A percentile compares a stretch with the other conserved stretches of the same genome.
These are phyloP conservation scores for Porites cylindrica DNA, from an alignment of 92 coral and sea anemone species.

Conservation along the genomic window DNA sequence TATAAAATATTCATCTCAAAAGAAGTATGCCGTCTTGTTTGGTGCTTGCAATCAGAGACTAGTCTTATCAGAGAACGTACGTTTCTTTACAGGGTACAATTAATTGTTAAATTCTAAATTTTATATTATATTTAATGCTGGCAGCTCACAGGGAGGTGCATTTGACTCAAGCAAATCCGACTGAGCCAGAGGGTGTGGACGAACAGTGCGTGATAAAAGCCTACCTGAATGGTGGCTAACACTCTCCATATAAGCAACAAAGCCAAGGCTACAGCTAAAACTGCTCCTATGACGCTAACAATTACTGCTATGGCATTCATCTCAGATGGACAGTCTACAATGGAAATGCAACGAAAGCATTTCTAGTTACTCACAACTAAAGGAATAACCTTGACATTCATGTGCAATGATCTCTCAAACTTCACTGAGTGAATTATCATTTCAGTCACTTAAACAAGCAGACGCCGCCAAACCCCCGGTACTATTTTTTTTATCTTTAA, in stretches of 20 bases:
- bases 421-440: too few relatives aligned
- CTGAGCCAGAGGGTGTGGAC: background rate
- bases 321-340: conserved; percentile 79
- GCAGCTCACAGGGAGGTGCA: background rate
- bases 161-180: background rate
- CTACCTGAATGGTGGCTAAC: conserved; percentile 88
- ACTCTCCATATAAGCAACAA: conserved; percentile 86
- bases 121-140: too few relatives aligned
- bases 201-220: background rate
- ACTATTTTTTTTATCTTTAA: too few relatives aligned
- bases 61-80: too few relatives aligned
- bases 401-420: background rate
- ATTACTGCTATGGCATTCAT: conserved; percentile 73
- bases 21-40: too few relatives aligned
- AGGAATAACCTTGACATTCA: background rate
- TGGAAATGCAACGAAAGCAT: background rate
- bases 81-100: too few relatives aligned
- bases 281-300: conserved; percentile 81
- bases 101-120: too few relatives aligned
- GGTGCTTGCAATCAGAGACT: too few relatives aligned
- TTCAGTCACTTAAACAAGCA: too few relatives aligned
- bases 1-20: too few relatives aligned
- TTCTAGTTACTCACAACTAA: background rate
- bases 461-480: too few relatives aligned
- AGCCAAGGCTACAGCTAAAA: conserved; percentile 83